These are phyloP conservation scores for Pygoscelis adeliae DNA, from an alignment of 2,113 vertebrate species.

Conservation along the genomic window DNA sequence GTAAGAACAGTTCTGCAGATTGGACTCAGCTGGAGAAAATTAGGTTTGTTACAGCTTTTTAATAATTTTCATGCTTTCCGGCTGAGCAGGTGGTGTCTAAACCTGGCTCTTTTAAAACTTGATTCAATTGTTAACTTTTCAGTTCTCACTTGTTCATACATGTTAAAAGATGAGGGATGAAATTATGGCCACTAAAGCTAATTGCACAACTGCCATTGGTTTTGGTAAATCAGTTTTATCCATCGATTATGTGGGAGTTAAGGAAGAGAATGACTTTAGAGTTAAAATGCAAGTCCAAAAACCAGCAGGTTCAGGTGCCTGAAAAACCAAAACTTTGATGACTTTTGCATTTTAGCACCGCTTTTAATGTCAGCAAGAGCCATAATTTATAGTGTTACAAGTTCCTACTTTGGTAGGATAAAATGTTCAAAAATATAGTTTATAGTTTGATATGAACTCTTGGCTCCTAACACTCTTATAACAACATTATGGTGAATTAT, in stretches of 20 bases:
- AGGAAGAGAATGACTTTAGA: background rate
- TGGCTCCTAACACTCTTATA: background rate
- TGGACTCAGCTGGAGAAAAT: slow-evolving; percentile 95
- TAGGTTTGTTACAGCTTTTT: slow-evolving; percentile 81
- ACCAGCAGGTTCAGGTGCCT: background rate
- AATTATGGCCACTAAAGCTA: background rate
- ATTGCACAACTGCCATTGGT: background rate
- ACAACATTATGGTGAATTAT: slow-evolving; percentile 13
- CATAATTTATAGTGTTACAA: slow-evolving; percentile 25
- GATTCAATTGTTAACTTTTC: background rate
- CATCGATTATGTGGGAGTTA: background rate
- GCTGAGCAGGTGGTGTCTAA: background rate
- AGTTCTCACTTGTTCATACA: background rate
- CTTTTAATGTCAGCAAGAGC: slow-evolving; percentile 44
- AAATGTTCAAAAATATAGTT: slow-evolving; percentile 46
- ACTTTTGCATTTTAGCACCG: slow-evolving; percentile 49
- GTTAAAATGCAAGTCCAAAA: background rate
- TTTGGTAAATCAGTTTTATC: background rate
- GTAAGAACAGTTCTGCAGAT: slow-evolving; percentile 85
- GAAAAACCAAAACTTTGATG: background rate
- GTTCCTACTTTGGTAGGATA: slow-evolving; percentile 31
- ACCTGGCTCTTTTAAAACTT: background rate
- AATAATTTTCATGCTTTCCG: background rate
- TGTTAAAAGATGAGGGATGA: background rate
- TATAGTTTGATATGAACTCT: background rate